phyloP scores from a whole-genome alignment of 2,888 invertebrate species.

The Acrobasis consociella region DNA sequence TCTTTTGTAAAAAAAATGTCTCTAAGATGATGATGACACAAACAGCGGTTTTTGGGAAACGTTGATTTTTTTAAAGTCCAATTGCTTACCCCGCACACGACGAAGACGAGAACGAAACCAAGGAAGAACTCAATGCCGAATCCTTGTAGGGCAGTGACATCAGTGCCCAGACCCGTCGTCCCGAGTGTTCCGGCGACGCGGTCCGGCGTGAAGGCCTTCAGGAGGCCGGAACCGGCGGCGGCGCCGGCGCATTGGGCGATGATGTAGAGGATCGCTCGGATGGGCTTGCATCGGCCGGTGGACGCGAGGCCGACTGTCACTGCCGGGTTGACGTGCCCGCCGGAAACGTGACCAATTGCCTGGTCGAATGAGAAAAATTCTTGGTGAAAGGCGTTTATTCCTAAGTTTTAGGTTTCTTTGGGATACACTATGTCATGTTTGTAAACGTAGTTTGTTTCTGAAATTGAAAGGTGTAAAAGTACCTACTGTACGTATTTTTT shows the following conservation, averaged over 20 bases:
- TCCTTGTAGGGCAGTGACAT: slow-evolving; percentile 89
- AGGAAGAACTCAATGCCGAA: slow-evolving; percentile 95
- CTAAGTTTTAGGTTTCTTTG: too few species aligned
- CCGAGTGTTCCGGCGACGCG: slow-evolving; percentile 85
- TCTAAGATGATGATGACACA: too few species aligned
- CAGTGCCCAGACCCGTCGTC: slow-evolving; percentile 84
- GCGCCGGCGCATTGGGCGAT: slow-evolving; percentile 92
- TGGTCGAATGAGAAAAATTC: slow-evolving; percentile 50
- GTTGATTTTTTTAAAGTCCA: not conserved
- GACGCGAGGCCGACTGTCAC: slow-evolving; percentile 92
- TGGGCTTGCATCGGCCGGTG: slow-evolving; percentile 89
- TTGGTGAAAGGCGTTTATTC: not conserved
- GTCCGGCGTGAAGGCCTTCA: slow-evolving; percentile 88
- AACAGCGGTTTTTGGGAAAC: too few species aligned
- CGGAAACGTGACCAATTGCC: slow-evolving; percentile 93
- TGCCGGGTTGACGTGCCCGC: slow-evolving; percentile 96
- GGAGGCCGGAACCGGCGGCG: slow-evolving; percentile 88
- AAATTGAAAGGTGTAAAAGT: too few species aligned
- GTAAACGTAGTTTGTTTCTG: too few species aligned
- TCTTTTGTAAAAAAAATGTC: too few species aligned
- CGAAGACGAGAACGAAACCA: slow-evolving; percentile 93
- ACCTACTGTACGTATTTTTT: too few species aligned
- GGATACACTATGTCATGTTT: too few species aligned
- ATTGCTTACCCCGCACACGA: slow-evolving; percentile 92
- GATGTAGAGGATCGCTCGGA: slow-evolving; percentile 90